These are phyloP conservation scores for Mya arenaria DNA, from an alignment of 1,140 invertebrate genomes.

Conservation along the genomic window DNA sequence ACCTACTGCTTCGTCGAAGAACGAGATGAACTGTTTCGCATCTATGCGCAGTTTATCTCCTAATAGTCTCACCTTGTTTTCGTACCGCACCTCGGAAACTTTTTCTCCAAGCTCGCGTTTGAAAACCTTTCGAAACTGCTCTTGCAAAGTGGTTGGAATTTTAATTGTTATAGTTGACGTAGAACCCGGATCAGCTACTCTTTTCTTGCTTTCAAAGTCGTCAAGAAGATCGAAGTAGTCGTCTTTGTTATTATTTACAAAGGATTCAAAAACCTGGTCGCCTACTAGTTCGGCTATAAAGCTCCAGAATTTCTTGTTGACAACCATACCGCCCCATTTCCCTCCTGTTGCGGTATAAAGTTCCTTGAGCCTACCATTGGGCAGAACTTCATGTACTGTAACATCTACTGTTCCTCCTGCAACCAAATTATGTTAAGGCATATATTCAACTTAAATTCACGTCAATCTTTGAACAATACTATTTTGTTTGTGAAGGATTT, in stretches of 20 bases:
- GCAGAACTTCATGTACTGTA: slow-evolving; percentile 27
- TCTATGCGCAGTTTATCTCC: slow-evolving; percentile 14
- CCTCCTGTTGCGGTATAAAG: slow-evolving; percentile 23
- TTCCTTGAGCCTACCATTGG: background rate
- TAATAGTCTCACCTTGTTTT: background rate
- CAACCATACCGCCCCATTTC: slow-evolving; percentile 10
- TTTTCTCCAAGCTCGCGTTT: background rate
- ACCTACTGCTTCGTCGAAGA: background rate
- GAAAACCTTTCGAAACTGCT: background rate
- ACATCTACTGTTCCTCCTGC: slow-evolving; percentile 27
- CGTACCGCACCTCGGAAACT: background rate
- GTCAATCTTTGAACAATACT: too few relatives aligned
- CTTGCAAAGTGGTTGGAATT: background rate
- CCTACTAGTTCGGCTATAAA: background rate
- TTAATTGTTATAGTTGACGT: background rate
- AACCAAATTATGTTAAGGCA: background rate
- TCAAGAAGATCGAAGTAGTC: slow-evolving; percentile 5
- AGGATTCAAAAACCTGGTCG: background rate
- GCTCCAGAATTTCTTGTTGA: background rate
- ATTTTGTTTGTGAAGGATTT: too few relatives aligned
- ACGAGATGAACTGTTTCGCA: background rate
- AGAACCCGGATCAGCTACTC: background rate
- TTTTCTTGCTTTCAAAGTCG: slow-evolving; percentile 30
- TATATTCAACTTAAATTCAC: too few relatives aligned
- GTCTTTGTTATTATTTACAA: background rate